Evolutionary conservation across 2,113 vertebrate species (phyloP), one percentile per base, ranked within the genome.

Genomic region (Tympanuchus pallidicinctus): DNA sequence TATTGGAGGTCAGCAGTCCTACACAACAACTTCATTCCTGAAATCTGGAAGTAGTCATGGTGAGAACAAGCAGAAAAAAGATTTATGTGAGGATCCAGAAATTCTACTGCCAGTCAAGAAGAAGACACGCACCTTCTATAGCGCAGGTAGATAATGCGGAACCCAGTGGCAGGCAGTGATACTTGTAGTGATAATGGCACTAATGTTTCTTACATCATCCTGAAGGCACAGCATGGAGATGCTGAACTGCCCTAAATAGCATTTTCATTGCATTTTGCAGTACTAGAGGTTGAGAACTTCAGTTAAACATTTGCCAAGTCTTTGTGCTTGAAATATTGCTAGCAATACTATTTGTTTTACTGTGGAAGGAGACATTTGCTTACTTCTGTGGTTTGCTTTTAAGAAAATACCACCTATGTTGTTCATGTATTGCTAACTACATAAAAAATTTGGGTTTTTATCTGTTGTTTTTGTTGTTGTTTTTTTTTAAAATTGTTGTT

Each of bases 41-140:
- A 94, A 90, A 78, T 65, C 95, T 83, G 79, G 94, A 95, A 54
- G 92, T 19, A 85, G 87, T 34, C 63, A 40, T 48, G 91, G 97
- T 89, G 93, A 92, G 21, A n/a, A 57, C 38, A 94, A 97, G 32
- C 74, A 87, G 7, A 97, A 63, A 30, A 95, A 97, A 38, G 93
- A 30, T 16, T 73, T 96, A 2, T 28, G 42, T 36, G 61, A 84
- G 38, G 85, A 86, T 48, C 86, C 67, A 2, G 93, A 94, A 20
- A 73, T 82, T 32, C 89, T 82, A 2, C 97, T 97, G 45, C 96
- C 95, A 1, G 66, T 97, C 52, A 98, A 97, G 96, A 99, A 99
- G 97, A 99, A 99, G 92, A 97, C 98, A 1, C 98, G 99, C 7
- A 99, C 99, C 5, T 98, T 98, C 28, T 99, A 99, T 82, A 98